Percentiles rank a stretch among this genome's conserved stretches.
Evolutionary conservation across 2,113 vertebrate genomes (phyloP).

Genomic region (Sceloporus tristichus): DNA sequence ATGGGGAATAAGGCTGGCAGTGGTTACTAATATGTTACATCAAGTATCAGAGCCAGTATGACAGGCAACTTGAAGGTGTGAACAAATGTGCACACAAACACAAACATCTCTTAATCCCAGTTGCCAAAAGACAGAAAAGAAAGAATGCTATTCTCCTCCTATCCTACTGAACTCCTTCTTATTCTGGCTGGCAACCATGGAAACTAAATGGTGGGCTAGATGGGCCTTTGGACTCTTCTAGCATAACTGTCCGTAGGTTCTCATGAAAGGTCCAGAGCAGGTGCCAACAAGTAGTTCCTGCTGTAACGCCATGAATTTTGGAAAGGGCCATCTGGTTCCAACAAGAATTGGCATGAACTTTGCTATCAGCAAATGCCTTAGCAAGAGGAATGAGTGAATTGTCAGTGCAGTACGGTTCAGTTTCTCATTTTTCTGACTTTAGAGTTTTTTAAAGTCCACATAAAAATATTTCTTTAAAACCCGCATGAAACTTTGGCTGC

Average conservation of each 20-base stretch:
- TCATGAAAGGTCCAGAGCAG: neutral
- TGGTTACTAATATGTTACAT: neutral
- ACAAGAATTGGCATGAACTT: neutral
- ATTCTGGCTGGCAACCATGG: neutral
- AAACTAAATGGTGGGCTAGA: no score
- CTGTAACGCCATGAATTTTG: neutral
- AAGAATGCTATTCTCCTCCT: neutral
- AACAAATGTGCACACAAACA: no score
- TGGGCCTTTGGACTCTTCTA: neutral
- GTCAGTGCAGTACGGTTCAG: no score
- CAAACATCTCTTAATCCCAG: neutral
- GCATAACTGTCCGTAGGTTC: neutral
- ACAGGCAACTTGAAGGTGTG: no score
- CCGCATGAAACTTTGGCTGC: no score
- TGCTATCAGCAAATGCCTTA: neutral
- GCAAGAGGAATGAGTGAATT: no score
- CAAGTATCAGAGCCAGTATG: neutral
- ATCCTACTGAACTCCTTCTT: neutral
- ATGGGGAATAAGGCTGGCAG: neutral
- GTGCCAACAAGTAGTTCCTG: neutral
- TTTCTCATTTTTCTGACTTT: neutral
- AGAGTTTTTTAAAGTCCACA: no score
- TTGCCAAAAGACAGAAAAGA: neutral
- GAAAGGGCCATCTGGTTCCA: neutral
- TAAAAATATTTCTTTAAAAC: no score